A percentile compares a stretch with the other conserved stretches of the same genome.
These are phyloP conservation scores for Acleris holmiana DNA, from an alignment of 2,888 invertebrate species.

Conservation along the genomic window DNA sequence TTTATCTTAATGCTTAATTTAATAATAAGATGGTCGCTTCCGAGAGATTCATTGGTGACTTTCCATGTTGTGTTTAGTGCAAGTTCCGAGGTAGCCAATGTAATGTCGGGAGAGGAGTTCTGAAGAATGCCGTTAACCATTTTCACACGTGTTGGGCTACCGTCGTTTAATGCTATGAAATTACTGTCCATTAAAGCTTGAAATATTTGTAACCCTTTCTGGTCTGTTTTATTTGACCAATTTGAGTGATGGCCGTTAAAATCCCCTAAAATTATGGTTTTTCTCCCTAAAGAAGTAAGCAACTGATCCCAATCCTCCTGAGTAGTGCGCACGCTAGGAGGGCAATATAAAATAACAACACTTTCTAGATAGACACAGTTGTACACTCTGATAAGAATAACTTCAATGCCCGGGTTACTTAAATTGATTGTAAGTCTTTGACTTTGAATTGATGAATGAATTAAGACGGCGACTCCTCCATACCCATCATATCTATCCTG, in stretches of 20 bases:
- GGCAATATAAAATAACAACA: conserved; percentile 39
- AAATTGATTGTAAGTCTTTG: conserved; percentile 2
- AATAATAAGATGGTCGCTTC: background rate
- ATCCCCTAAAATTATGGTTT: conserved; percentile 37
- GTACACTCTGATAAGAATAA: conserved; percentile 32
- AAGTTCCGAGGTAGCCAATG: conserved; percentile 34
- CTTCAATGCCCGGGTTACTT: conserved; percentile 39
- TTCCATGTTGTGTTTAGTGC: background rate
- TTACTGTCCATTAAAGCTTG: conserved; percentile 34
- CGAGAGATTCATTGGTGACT: background rate
- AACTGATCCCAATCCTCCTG: conserved; percentile 39
- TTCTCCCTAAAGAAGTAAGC: conserved; percentile 27
- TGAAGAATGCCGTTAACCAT: conserved; percentile 34
- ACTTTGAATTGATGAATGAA: conserved; percentile 34
- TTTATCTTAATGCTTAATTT: background rate
- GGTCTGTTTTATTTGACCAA: conserved; percentile 29
- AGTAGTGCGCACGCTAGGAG: conserved; percentile 30
- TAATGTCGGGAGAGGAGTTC: conserved; percentile 28
- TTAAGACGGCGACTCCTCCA: conserved; percentile 37
- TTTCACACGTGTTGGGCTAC: conserved; percentile 37
- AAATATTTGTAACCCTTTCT: conserved; percentile 23
- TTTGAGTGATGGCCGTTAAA: conserved; percentile 41
- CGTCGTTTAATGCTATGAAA: conserved; percentile 37
- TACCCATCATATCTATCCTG: conserved; percentile 37
- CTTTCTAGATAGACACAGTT: conserved; percentile 31